Conservation (phyloP, 2,888 invertebrate species). For the Drosophila pseudotakahashii region DNA sequence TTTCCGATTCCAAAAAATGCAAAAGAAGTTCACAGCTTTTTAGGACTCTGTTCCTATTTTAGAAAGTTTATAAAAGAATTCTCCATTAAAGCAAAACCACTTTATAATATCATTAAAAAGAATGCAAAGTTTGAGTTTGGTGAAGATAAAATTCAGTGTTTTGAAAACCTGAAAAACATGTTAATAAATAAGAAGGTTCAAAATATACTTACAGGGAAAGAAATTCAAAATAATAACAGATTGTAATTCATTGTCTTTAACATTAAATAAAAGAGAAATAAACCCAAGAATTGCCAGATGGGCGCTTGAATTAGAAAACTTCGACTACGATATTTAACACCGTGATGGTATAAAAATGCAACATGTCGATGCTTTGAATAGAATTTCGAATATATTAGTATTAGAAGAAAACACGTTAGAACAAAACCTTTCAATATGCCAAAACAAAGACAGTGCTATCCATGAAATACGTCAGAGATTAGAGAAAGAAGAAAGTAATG, state of each 20-base stretch:
- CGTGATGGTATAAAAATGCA: neutral
- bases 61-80: too few relatives aligned
- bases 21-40: too few relatives aligned
- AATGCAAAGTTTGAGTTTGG: neutral
- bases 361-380: too few relatives aligned
- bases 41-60: too few relatives aligned
- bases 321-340: neutral
- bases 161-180: neutral
- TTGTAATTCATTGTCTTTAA: too few relatives aligned
- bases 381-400: too few relatives aligned
- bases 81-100: too few relatives aligned
- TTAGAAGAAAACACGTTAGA: neutral
- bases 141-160: neutral
- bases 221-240: neutral
- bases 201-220: conserved; percentile 2
- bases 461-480: too few relatives aligned
- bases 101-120: neutral
- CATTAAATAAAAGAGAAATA: neutral
- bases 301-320: neutral
- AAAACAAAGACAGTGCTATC: neutral
- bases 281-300: neutral
- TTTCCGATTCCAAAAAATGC: too few relatives aligned
- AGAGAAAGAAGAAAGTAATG: too few relatives aligned
- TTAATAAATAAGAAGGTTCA: neutral
- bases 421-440: neutral